A percentile compares a stretch with the other conserved stretches of the same genome.
These are phyloP conservation scores for Lamprologus callipterus DNA, from an alignment of 2,113 vertebrate species.

Conservation along the genomic window DNA sequence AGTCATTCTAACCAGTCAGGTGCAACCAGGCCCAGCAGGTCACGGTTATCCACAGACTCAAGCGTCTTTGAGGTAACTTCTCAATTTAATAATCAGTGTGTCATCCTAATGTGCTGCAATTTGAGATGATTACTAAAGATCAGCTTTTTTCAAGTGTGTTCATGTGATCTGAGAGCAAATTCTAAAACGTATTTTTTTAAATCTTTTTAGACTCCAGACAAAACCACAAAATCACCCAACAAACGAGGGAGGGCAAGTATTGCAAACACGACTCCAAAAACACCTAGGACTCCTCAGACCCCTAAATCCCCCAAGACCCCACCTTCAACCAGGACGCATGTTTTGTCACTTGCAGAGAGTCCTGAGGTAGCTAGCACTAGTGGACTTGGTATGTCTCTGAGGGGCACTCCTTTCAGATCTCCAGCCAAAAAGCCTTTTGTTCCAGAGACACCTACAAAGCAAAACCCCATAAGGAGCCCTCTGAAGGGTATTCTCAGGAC, in stretches of 20 bases:
- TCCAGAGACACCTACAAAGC: conserved; percentile 38
- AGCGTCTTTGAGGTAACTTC: conserved; percentile 74
- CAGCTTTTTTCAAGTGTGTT: not conserved
- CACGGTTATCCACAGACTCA: conserved; percentile 46
- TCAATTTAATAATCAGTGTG: not conserved
- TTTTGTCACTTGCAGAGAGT: conserved; percentile 19
- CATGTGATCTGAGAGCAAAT: not conserved
- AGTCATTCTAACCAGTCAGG: not conserved
- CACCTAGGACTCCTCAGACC: conserved; percentile 10
- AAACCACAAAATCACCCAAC: conserved; percentile 60
- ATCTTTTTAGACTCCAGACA: conserved; percentile 57
- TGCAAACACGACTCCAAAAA: conserved; percentile 18
- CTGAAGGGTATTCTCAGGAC: conserved; percentile 47
- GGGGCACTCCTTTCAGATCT: conserved; percentile 53
- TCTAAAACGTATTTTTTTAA: not conserved
- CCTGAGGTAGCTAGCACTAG: not conserved
- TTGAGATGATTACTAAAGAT: not conserved
- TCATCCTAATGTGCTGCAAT: not conserved
- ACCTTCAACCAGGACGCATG: not conserved
- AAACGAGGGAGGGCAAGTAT: conserved; percentile 21
- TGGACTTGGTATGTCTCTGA: not conserved
- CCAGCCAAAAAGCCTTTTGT: conserved; percentile 22
- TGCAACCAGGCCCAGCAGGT: conserved; percentile 41
- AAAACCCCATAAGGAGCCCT: conserved; percentile 38
- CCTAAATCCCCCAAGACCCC: conserved; percentile 6